These are phyloP conservation scores for Taenaris catops DNA, from an alignment of 2,888 invertebrate species.

Conservation along the genomic window DNA sequence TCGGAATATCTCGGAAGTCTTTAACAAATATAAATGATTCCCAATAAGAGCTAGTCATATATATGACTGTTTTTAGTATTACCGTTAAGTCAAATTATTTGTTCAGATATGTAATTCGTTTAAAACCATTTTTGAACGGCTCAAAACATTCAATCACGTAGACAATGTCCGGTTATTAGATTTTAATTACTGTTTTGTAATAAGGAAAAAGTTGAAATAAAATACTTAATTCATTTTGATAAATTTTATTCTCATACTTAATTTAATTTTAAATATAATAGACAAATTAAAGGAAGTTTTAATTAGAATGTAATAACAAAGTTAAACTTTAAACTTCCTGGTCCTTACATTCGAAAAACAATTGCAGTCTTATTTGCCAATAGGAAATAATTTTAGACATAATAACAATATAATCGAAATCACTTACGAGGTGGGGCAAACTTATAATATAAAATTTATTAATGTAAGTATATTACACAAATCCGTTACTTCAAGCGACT, in stretches of 20 bases:
- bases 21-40: too few species aligned
- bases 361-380: slow-evolving; percentile 6
- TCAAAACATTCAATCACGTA: too few species aligned
- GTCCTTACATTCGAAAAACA: slow-evolving; percentile 7
- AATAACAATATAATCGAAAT: slow-evolving; percentile 1
- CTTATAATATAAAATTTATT: slow-evolving; percentile 8
- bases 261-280: slow-evolving; percentile 4
- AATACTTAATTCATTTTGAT: slow-evolving; percentile 1
- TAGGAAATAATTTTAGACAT: slow-evolving; percentile 5
- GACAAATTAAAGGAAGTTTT: slow-evolving; percentile 7
- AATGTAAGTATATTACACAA: background rate
- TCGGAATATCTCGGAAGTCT: too few species aligned
- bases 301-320: slow-evolving; percentile 1
- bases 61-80: too few species aligned
- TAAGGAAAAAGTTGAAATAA: background rate
- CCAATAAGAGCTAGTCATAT: too few species aligned
- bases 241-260: slow-evolving; percentile 1
- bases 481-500: too few species aligned
- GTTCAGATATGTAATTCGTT: too few species aligned
- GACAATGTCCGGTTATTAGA: too few species aligned
- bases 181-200: too few species aligned
- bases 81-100: too few species aligned
- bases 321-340: slow-evolving; percentile 5
- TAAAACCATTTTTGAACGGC: too few species aligned
- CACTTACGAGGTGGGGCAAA: slow-evolving; percentile 19